These are phyloP conservation scores for Pachycephus smyrnensis DNA, from an alignment of 2,888 invertebrate genomes.

Conservation along the genomic window DNA sequence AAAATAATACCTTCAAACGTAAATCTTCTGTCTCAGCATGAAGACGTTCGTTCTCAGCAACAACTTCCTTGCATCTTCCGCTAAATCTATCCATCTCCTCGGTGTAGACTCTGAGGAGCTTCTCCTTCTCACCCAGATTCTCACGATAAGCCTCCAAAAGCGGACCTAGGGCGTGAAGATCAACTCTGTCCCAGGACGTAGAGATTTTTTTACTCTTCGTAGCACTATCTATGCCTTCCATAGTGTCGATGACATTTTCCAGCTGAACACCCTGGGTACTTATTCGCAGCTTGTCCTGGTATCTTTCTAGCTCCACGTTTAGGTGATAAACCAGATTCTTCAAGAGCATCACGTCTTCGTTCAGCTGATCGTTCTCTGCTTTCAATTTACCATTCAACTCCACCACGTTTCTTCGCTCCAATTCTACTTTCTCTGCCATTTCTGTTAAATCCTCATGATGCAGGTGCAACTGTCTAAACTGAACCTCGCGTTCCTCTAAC, in stretches of 20 bases:
- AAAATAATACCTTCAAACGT: conserved; percentile 58
- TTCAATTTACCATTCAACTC: conserved; percentile 63
- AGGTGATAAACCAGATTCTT: conserved; percentile 83
- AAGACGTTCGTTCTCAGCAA: conserved; percentile 78
- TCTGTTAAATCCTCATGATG: conserved; percentile 46
- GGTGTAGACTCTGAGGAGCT: conserved; percentile 78
- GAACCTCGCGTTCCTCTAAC: conserved; percentile 45
- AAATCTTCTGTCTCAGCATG: conserved; percentile 69
- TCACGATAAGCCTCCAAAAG: conserved; percentile 84
- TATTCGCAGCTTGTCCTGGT: conserved; percentile 78
- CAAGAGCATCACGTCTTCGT: conserved; percentile 78
- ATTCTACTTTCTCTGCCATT: conserved; percentile 43
- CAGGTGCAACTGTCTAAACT: conserved; percentile 41
- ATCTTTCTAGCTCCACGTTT: conserved; percentile 81
- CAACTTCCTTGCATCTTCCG: conserved; percentile 77
- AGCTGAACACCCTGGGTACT: conserved; percentile 26
- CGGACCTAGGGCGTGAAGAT: conserved; percentile 77
- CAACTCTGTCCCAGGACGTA: conserved; percentile 70
- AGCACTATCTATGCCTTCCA: conserved; percentile 56
- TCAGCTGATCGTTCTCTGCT: conserved; percentile 72
- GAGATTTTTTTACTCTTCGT: conserved; percentile 66
- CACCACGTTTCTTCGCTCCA: conserved; percentile 38
- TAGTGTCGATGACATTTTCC: conserved; percentile 38
- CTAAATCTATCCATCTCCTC: conserved; percentile 78
- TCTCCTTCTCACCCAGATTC: conserved; percentile 80